Evolutionary conservation across 1,140 invertebrate genomes (phyloP), one percentile per base, ranked within the genome.

Genomic region (Lasioglossum albipes): DNA sequence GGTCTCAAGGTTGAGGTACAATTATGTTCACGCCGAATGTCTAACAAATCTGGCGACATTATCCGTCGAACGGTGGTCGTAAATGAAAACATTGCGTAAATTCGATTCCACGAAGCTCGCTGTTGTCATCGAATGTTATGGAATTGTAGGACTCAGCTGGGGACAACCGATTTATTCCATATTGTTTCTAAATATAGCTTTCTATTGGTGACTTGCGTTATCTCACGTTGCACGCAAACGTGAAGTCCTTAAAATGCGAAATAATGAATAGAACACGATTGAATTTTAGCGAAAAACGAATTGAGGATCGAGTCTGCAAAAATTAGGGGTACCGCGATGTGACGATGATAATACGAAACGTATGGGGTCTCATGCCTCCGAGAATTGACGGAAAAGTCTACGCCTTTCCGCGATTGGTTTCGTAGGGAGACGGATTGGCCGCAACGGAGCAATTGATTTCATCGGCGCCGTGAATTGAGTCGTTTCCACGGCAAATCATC

Each of bases 191-290:
- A 52, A 57, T 61, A 70, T 67, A 69, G n/a, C 41, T 82, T 68
- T 71, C 49, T 22, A 45, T 76, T 67, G 62, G 75, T 77, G 20
- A 74, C 64, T 62, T 72, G n/a, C 13, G 75, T 82, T 82, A 82
- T 79, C 75, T 79, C 64, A 68, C n/a, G 57, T 41, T 22, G 16
- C 20, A 10, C 2, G 36, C 42, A 61, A 65, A 54, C 31, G 36
- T 5, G 69, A 42, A 42, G 13, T 52, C 6, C 27, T 3, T 16
- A 18, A 4, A 5, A 54, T 6, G 0, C 6, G 52, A 54, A 18
- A 49, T 13, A 49, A 49, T 27, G 27, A 27, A 27, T 27, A 1
- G 27, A 27, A 1, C 27, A 27, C 27, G 27, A 27, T 49, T 5
- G 4, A 54, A 54, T 6, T 54, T 2, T 20, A 18, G 18, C 3